phyloP scores from a whole-genome alignment of 2,888 invertebrate genomes.

The Stegophylla sp. region DNA sequence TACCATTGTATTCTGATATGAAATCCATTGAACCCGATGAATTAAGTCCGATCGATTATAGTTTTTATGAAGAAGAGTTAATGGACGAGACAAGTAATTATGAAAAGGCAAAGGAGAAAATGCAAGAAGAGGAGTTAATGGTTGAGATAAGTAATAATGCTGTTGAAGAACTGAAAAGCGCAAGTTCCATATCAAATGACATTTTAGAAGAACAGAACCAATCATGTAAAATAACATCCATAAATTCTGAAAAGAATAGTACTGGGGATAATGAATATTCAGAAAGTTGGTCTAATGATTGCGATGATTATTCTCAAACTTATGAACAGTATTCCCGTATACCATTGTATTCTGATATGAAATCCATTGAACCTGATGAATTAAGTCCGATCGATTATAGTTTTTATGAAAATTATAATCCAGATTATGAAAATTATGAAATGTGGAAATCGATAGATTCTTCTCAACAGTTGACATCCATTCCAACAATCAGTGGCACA shows the following conservation, averaged over 20 bases:
- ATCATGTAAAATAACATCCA: not conserved
- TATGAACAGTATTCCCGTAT: not conserved
- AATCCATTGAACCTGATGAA: not conserved
- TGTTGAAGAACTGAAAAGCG: not conserved
- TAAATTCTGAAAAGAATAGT: not conserved
- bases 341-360: conserved; percentile 37
- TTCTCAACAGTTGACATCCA: not conserved
- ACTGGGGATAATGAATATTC: conserved; percentile 8
- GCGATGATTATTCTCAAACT: conserved; percentile 10
- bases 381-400: conserved; percentile 35
- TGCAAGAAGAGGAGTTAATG: not conserved
- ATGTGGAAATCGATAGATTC: conserved; percentile 10
- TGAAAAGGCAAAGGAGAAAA: too few relatives aligned
- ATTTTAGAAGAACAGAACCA: not conserved
- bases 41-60: conserved; percentile 35
- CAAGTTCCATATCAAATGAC: not conserved
- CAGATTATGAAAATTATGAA: conserved; percentile 1
- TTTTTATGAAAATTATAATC: conserved; percentile 55
- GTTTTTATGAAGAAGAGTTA: too few relatives aligned
- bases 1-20: conserved; percentile 35
- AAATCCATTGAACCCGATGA: not conserved
- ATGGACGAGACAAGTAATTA: too few relatives aligned
- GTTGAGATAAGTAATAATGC: not conserved
- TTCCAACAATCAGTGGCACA: not conserved
- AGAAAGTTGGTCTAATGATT: not conserved